A percentile compares a stretch with the other conserved stretches of the same genome.
phyloP scores from a whole-genome alignment of 2,113 vertebrate genomes.

The Pyxicephalus adspersus region DNA sequence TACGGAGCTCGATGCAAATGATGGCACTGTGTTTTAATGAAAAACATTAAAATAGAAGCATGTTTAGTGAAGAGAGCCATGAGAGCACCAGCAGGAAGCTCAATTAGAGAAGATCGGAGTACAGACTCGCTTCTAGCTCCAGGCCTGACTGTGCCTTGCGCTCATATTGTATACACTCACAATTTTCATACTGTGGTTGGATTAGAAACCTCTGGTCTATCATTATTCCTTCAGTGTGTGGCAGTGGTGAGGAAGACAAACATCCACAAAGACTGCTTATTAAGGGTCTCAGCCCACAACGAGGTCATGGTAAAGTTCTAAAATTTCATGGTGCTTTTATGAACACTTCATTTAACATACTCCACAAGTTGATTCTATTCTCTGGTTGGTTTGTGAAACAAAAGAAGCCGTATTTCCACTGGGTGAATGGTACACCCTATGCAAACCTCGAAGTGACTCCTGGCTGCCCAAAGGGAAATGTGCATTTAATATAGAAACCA shows the following conservation, averaged over 20 bases:
- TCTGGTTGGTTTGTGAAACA: too few species aligned
- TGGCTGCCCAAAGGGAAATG: too few species aligned
- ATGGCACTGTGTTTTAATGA: not conserved
- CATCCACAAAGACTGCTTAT: not conserved
- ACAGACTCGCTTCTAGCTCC: not conserved
- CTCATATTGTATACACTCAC: not conserved
- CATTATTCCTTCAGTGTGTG: constrained; percentile 28
- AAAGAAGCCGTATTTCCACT: too few species aligned
- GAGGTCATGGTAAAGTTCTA: too few species aligned
- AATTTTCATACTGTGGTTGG: not conserved
- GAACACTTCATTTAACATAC: too few species aligned
- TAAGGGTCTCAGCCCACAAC: not conserved
- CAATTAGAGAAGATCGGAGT: not conserved
- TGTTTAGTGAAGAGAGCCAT: not conserved
- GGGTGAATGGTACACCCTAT: too few species aligned
- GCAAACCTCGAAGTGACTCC: too few species aligned
- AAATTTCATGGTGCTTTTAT: too few species aligned
- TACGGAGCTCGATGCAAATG: not conserved
- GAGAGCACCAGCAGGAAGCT: not conserved
- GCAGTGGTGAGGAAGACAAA: not conserved
- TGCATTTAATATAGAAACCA: too few species aligned
- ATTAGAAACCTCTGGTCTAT: constrained; percentile 22
- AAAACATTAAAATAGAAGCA: not conserved
- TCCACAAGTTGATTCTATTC: too few species aligned
- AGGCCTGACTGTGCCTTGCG: too few species aligned